Conservation (phyloP, 2,888 invertebrate species). For the Brenthis hecate region DNA sequence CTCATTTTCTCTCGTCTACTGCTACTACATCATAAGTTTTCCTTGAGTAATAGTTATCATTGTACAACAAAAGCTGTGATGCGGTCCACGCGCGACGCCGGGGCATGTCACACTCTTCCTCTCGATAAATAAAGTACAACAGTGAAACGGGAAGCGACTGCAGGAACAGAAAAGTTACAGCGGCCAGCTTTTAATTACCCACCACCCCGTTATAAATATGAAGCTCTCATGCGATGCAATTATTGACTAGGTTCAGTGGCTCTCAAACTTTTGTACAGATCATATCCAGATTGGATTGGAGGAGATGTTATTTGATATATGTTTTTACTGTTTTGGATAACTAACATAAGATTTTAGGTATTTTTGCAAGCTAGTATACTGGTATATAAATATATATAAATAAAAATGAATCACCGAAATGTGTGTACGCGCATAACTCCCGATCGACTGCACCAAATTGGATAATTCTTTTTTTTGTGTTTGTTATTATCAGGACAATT, state of each 20-base stretch:
- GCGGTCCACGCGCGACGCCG: conserved; percentile 17
- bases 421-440: no score
- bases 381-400: no score
- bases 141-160: conserved; percentile 32
- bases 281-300: no score
- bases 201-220: conserved; percentile 10
- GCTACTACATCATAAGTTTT: background rate
- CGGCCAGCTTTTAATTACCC: conserved; percentile 44
- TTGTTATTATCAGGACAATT: no score
- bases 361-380: no score
- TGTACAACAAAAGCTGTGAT: conserved; percentile 1
- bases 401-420: no score
- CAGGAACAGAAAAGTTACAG: conserved; percentile 42
- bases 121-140: conserved; percentile 31
- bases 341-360: no score
- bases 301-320: no score
- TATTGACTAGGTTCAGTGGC: conserved; percentile 25
- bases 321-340: no score
- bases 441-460: no score
- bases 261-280: conserved; percentile 36
- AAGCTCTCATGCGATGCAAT: conserved; percentile 25
- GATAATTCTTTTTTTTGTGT: no score
- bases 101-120: conserved; percentile 26
- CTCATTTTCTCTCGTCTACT: background rate
- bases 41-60: conserved; percentile 14